Base-by-base conservation (phyloP, 2,888 invertebrate genomes). In the Hydraecia micacea region DNA sequence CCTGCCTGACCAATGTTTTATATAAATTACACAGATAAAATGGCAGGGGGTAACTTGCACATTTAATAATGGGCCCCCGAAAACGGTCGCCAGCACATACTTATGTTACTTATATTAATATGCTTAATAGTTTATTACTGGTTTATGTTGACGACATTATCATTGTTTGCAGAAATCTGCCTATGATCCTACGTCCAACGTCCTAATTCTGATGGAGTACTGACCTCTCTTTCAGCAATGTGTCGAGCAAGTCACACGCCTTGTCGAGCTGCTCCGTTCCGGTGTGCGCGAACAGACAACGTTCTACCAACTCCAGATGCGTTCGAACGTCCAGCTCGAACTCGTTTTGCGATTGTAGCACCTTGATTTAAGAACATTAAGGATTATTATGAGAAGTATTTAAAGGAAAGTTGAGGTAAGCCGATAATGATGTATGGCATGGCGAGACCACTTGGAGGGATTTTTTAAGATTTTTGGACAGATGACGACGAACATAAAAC, bases 211-310 rank as follows among this genome's bases (percentile, higher is more conserved):
- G 25, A 63, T 32, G 6, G 15, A 65, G 32, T 25, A 65, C 39
- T 88, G 68, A 97, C 97, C 92, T 94, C 73, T 95, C 95, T 67
- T 93, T 94, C 2, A 96, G 89, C 81, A 97, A 92, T 0, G 96
- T 94, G 87, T 97, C 97, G 46, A 98, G 96, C 82, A 98, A 97
- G 79, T 97, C 97, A 89, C 97, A 97, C 7, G 98, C 97, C 89
- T 97, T 96, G 52, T 97, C 96, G 25, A 98, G 96, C 93, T 98
- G 98, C 68, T 97, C 97, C 72, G 97, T 96, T 88, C 97, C 97
- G 75, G 96, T 94, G 93, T 98, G 97, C n/a, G 97, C 97, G 92
- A 98, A 97, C 79, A 98, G 93, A 87, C 98, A 98, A 79, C 97
- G 97, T 86, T 98, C 95, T 0, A 97, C 98, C 76, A 98, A 88